Evolutionary conservation across 2,888 invertebrate species (phyloP), one percentile per base, ranked within the genome.

Genomic region (Synanthedon myopaeformis): DNA sequence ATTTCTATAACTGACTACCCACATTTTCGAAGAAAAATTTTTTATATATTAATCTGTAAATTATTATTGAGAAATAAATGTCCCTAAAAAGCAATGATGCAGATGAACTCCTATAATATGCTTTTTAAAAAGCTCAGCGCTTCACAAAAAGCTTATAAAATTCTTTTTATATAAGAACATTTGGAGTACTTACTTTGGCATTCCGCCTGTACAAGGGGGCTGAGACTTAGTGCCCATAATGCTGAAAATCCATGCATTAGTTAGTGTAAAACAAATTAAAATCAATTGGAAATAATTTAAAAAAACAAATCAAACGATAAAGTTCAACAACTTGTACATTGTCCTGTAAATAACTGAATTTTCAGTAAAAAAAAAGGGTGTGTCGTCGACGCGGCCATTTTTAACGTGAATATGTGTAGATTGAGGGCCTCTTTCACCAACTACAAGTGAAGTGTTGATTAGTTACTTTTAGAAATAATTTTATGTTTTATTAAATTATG

Each of bases 171-270:
- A 23, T 49, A 49, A 49, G 10, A 17, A 3, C 19, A 17, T 19
- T 49, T 2, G 8, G 56, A 64, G 64, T 86, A 88, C 88, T 88
- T 80, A 88, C 88, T 87, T 70, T 88, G 88, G 81, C 88, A 88
- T 82, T 88, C 86, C 71, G 88, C 86, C 78, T 83, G 83, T 61
- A 87, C 82, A 72, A 88, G 79, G 59, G 88, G 86, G 74, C 80
- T 80, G 73, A 88, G 76, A 74, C 77, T 78, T 79, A 88, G 75
- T 65, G 82, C 85, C 88, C 88, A 88, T 72, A 88, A 81, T 70
- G 88, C 88, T 88, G 88, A 85, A 88, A 88, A 86, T 75, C 82
- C 86, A 87, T 86, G 87, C 87, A 75, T 72, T 67, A 71, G 79
- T 86, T 87, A 86, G 86, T 86, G 75, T 75, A 74, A 76, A 80